Base-by-base conservation (phyloP, 2,113 vertebrate species). In the Oncorhynchus keta region DNA sequence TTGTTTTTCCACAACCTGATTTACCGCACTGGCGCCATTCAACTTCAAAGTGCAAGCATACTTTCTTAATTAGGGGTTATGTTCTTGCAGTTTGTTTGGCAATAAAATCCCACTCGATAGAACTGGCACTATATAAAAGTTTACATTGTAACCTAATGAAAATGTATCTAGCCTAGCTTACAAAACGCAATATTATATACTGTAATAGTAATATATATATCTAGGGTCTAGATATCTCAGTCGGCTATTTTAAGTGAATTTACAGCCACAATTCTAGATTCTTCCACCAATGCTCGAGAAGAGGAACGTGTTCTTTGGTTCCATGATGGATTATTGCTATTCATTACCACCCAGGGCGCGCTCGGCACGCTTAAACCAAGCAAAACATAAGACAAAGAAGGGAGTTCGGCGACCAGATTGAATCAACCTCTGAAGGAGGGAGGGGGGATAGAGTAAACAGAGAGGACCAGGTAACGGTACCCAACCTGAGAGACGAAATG, bases 101-200 rank as follows among this genome's bases (percentile, higher is more conserved):
- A 55, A 18, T 55, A 55, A 18, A 55, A 55, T 9, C 51, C 51
- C 51, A 18, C 51, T 18, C 51, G 5, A 55, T 55, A 55, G 51
- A 55, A 55, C 51, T 55, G 51, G 51, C 75, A 78, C 39, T 45
- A 45, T 45, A 81, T 80, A 55, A 48, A 9, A 13, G 2, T 35
- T 9, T 45, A 81, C 76, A 71, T 62, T 51, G 73, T 72, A 24
- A 45, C 32, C 71, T 28, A 64, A 75, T 73, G 61, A 73, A 32
- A 16, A 16, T 51, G 45, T 80, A 81, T 85, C 11, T 69, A 20
- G 39, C 18, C 2, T 39, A 32, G 68, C 0, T 13, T 55, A 55
- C 51, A 16, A 55, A 14, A 55, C 39, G 9, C 39, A 45, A 45
- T 45, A 45, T 45, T 45, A 45, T 45, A 12, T 45, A 45, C 9